These are phyloP conservation scores for Desoria tigrina DNA, from an alignment of 2,888 invertebrate species.

Conservation along the genomic window DNA sequence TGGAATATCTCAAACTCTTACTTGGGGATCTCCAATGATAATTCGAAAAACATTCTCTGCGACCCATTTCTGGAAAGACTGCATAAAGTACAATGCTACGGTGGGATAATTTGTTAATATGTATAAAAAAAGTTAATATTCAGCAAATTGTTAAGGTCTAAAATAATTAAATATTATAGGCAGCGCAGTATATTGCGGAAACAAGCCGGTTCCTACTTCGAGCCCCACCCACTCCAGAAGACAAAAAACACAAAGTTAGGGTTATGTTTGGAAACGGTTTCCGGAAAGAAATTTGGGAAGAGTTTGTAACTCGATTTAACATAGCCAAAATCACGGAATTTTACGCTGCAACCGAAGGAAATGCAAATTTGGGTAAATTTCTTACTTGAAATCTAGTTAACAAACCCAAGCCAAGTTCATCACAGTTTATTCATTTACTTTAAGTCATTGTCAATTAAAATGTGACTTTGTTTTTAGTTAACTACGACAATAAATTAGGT, in stretches of 20 bases:
- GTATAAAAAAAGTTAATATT: constrained; percentile 61
- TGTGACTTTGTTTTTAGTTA: constrained; percentile 13
- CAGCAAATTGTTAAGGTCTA: not conserved
- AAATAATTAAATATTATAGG: constrained; percentile 46
- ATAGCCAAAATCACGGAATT: constrained; percentile 84
- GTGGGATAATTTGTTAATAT: no score
- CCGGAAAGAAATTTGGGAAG: constrained; percentile 88
- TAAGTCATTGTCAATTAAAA: constrained; percentile 72
- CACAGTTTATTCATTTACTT: constrained; percentile 60
- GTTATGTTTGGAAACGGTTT: constrained; percentile 90
- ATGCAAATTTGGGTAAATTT: constrained; percentile 21
- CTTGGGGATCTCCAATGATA: constrained; percentile 60
- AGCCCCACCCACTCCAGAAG: constrained; percentile 68
- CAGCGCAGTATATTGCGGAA: constrained; percentile 85
- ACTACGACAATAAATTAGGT: constrained; percentile 17
- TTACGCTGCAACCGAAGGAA: constrained; percentile 91
- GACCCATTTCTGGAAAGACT: constrained; percentile 63
- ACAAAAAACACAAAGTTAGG: constrained; percentile 71
- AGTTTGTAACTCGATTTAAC: constrained; percentile 82
- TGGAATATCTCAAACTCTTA: constrained; percentile 58
- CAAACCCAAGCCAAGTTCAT: not conserved
- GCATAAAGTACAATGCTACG: constrained; percentile 46
- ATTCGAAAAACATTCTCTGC: constrained; percentile 63
- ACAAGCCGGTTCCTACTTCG: constrained; percentile 80
- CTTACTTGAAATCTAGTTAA: not conserved